Base-by-base conservation (phyloP, 2,888 invertebrate species). In the Microctonus aethiopoides region DNA sequence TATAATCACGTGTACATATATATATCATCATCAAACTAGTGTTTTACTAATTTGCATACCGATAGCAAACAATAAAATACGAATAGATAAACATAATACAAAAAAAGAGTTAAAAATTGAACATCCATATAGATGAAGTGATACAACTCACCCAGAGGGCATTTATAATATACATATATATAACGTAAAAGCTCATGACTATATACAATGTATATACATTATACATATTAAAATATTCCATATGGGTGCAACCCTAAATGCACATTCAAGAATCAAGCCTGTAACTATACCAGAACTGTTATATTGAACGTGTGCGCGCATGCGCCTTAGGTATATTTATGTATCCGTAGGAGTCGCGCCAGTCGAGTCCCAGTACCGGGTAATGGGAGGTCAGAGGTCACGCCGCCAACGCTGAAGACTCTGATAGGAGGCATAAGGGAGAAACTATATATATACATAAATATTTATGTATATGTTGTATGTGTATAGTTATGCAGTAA, bases 321-420 rank as follows among this genome's bases (percentile, higher is more conserved):
- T 71, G 72, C 72, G 74, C 70, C 65, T 72, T 74, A 72, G 68
- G 76, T 76, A 78, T 79, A 80, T 80, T 80, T 80, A 80, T 80
- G 76, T 76, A 80, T 79, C 79, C 80, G 77, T 79, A 79, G 79
- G 84, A 84, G 84, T 84, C 79, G 84, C 83, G 84, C 81, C 84
- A 81, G 82, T 81, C 79, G 84, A 80, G 84, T 80, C 79, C 83
- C 80, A 78, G 81, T 81, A 80, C 78, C 81, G 83, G 83, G 84
- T 86, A 85, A 85, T 86, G 83, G 84, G 80, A 81, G 85, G 85
- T 85, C 84, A 85, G 77, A 78, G 86, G 86, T 86, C 83, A 82
- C 82, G 83, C 84, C 84, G 84, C 84, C 83, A 83, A 84, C 74
- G 73, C 70, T 67, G 70, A 67, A 70, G 57, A 68, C 65, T 65